Evolutionary conservation across 2,888 invertebrate species (phyloP), one percentile per base, ranked within the genome.

Genomic region (Nomada fabriciana): DNA sequence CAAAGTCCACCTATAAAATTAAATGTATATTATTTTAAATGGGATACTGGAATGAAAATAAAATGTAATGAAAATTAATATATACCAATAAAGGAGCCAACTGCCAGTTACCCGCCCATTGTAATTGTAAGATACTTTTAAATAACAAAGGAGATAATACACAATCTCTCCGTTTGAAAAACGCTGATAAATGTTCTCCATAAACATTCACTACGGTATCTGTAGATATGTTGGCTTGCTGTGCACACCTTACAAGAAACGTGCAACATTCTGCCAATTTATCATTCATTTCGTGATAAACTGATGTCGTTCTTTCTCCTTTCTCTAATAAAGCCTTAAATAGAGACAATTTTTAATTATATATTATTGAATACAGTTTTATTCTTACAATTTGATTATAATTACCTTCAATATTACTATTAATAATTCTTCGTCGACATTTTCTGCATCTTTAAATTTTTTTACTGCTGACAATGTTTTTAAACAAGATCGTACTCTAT

Each of bases 201-300:
- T 96, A 94, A 74, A 95, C 94, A 69, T 94, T 93, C 2, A 94
- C 88, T 29, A 96, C 90, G 93, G 18, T 94, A 93, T 91, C 88
- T 1, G 91, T 82, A 0, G 93, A 77, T 50, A 88, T 67, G 7
- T 87, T 83, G 0, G 93, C 92, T 88, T 95, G 95, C 88, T 95
- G 95, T 0, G 95, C 95, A 90, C 96, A 96, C 86, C 95, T 94
- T 20, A 96, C 95, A 47, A 96, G 94, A 87, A 96, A 96, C 23
- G 95, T 95, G 20, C 96, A 95, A 90, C 96, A 96, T 85, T 95
- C 95, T 0, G 96, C 95, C 15, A 96, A 94, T 76, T 96, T 95
- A 85, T 96, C 96, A 1, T 95, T 96, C 93, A 97, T 95, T 84
- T 96, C 96, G 93, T 96, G 96, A 84, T 95, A 95, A 82, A 96